A percentile compares a stretch with the other conserved stretches of the same genome.
Conservation (phyloP, 1,140 invertebrate species). For the Micrasema longulum region DNA sequence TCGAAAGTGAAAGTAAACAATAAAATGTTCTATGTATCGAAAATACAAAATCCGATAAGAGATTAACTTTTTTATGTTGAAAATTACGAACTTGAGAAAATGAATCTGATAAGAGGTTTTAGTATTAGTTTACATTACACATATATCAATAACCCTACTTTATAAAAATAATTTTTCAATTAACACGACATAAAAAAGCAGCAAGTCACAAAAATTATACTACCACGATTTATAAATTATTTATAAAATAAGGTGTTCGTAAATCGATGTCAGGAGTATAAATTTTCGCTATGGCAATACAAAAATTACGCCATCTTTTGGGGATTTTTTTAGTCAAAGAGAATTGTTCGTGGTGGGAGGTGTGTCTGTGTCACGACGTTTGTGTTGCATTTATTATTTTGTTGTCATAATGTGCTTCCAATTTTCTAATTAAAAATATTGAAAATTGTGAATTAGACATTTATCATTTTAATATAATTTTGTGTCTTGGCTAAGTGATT, state of each 20-base stretch:
- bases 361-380: slow-evolving; percentile 27
- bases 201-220: too few relatives aligned
- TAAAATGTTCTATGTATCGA: too few relatives aligned
- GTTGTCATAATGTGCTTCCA: slow-evolving; percentile 41
- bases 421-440: slow-evolving; percentile 20
- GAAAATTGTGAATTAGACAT: slow-evolving; percentile 32
- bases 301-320: slow-evolving; percentile 22
- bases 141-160: too few relatives aligned
- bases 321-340: slow-evolving; percentile 40
- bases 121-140: background rate
- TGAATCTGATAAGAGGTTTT: background rate
- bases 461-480: background rate
- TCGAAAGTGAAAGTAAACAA: too few relatives aligned
- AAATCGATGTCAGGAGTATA: background rate
- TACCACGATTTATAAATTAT: background rate
- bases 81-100: too few relatives aligned
- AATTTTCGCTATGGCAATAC: slow-evolving; percentile 30
- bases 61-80: too few relatives aligned
- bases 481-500: slow-evolving; percentile 24
- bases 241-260: background rate
- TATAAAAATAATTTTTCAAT: too few relatives aligned
- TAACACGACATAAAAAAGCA: too few relatives aligned
- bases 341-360: slow-evolving; percentile 14
- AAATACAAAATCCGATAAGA: too few relatives aligned
- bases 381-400: slow-evolving; percentile 40